These are phyloP conservation scores for Phymatocera aterrima DNA, from an alignment of 2,888 invertebrate genomes.

Conservation along the genomic window DNA sequence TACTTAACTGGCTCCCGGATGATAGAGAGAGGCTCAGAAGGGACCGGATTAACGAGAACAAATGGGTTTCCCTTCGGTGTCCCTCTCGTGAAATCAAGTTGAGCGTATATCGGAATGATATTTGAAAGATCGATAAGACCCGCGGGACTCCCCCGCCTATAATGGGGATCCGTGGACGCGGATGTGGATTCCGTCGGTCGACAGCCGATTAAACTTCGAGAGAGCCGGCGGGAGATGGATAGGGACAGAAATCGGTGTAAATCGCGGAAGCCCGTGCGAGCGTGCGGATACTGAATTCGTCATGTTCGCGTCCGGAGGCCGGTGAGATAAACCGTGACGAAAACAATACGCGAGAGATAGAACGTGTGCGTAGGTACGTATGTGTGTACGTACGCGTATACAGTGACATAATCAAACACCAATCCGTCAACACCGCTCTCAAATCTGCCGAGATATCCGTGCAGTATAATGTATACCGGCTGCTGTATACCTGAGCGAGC, in stretches of 20 bases:
- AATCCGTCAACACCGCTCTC: neutral
- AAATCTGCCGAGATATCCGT: neutral
- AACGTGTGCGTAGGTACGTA: neutral
- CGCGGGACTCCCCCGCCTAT: neutral
- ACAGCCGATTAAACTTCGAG: neutral
- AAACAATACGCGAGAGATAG: neutral
- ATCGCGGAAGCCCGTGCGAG: neutral
- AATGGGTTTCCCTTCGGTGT: slow-evolving; percentile 19
- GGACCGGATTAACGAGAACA: slow-evolving; percentile 33
- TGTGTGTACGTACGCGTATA: too few relatives aligned
- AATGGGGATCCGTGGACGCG: too few relatives aligned
- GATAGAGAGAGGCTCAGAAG: slow-evolving; percentile 24
- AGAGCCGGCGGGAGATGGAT: neutral
- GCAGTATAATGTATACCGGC: neutral
- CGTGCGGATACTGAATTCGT: too few relatives aligned
- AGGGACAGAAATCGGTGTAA: neutral
- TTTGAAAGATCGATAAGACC: slow-evolving; percentile 17
- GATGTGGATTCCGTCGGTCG: neutral
- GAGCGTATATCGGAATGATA: slow-evolving; percentile 1
- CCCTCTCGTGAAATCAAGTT: neutral
- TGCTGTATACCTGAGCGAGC: too few relatives aligned
- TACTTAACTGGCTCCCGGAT: slow-evolving; percentile 36
- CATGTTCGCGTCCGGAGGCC: neutral
- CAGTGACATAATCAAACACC: neutral
- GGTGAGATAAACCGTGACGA: neutral